Evolutionary conservation across 2,113 vertebrate species (phyloP), one percentile per base, ranked within the genome.

Genomic region (Gopherus flavomarginatus): DNA sequence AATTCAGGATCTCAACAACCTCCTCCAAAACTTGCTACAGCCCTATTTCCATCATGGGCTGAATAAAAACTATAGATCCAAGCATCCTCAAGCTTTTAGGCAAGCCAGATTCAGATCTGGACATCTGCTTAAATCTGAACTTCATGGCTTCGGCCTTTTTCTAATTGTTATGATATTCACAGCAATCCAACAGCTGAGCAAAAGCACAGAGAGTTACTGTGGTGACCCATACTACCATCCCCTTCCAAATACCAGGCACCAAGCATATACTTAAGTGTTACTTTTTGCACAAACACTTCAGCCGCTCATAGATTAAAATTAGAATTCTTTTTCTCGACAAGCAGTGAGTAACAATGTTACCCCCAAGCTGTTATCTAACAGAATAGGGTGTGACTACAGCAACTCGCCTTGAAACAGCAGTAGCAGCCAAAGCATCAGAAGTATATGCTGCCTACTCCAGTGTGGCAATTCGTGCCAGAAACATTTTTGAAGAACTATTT

Each of bases 41-140:
- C 17, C 2, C 7, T 50, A 17, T 13, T 82, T 5, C n/a, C 44
- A 35, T 21, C 3, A 0, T 3, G 47, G 56, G 42, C 35, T 0
- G 21, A 24, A 4, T 1, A 59, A 54, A 42, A 83, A 44, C 56
- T 47, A 78, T 14, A 78, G 42, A 8, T 78, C 42, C 75, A 24
- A 47, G 72, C 75, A 44, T 78, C 42, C 75, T 8, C 26, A 16
- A 47, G 12, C 44, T 78, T 27, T 47, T 78, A 14, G 44, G 6
- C 26, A 27, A 78, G n/a, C 65, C 10, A 44, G 21, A 65, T 54
- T 50, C 44, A n/a, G 17, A 65, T 5, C n/a, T 72, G 42, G 17
- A 79, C 72, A 44, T 19, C 19, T 6, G 59, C 84, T 14, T 42
- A 92, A 62, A 85, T 29, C 38, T 81, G 47, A 14, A 90, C 8